phyloP scores from a whole-genome alignment of 2,113 vertebrate genomes.

The Barbus barbus region DNA sequence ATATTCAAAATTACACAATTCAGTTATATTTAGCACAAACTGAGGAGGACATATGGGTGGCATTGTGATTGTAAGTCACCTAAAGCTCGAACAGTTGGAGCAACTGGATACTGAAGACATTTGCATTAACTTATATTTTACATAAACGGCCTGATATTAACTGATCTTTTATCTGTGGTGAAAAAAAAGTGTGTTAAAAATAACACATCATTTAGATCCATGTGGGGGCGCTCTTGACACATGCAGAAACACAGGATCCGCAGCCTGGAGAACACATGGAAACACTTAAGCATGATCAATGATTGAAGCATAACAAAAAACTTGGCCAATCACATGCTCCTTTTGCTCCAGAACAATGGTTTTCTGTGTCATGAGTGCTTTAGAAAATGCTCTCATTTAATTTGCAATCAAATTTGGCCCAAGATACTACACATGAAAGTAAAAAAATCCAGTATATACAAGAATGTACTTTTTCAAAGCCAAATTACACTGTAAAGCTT shows the following conservation, averaged over 20 bases:
- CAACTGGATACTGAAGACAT: neutral
- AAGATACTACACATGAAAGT: neutral
- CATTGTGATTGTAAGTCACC: no score
- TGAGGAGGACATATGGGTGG: neutral
- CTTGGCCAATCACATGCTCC: neutral
- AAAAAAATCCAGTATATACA: neutral
- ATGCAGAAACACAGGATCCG: conserved; percentile 23
- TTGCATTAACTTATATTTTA: neutral
- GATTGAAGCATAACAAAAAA: conserved; percentile 4
- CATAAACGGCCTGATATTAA: neutral
- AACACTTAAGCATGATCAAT: neutral
- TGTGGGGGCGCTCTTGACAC: conserved; percentile 74
- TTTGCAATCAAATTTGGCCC: conserved; percentile 13
- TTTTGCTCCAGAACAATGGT: neutral
- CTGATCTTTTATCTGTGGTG: neutral
- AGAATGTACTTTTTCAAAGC: neutral
- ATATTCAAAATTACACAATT: no score
- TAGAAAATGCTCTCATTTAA: conserved; percentile 17
- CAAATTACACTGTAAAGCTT: conserved; percentile 8
- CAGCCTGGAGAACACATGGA: neutral
- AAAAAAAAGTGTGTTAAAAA: neutral
- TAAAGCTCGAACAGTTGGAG: no score
- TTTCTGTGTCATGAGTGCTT: neutral
- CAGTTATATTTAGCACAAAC: neutral
- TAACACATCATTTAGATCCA: conserved; percentile 48